These are phyloP conservation scores for Botia kubotai DNA, from an alignment of 2,797 vertebrate genomes.

Conservation along the genomic window DNA sequence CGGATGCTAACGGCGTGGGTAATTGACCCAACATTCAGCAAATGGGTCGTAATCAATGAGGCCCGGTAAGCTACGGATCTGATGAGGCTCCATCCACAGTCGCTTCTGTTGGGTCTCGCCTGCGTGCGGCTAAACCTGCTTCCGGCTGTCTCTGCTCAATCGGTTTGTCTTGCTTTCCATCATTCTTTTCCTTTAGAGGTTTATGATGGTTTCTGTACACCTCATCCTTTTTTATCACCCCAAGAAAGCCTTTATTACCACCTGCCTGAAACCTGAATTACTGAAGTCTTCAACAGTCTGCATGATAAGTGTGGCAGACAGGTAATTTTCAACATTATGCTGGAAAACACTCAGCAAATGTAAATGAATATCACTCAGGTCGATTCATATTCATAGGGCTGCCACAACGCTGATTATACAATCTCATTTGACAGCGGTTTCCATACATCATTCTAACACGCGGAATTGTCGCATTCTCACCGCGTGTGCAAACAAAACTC, in stretches of 20 bases:
- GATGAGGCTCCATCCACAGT: slow-evolving; percentile 28
- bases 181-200: slow-evolving; percentile 2
- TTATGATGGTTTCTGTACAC: not conserved
- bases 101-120: slow-evolving; percentile 26
- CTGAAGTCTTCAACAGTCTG: slow-evolving; percentile 37
- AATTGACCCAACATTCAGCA: slow-evolving; percentile 55
- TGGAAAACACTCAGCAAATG: slow-evolving; percentile 41
- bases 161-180: slow-evolving; percentile 6
- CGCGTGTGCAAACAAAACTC: slow-evolving; percentile 12
- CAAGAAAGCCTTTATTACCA: slow-evolving; percentile 20
- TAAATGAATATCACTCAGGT: slow-evolving; percentile 49
- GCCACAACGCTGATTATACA: slow-evolving; percentile 32
- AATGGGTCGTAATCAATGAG: slow-evolving; percentile 50
- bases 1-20: slow-evolving; percentile 38
- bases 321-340: slow-evolving; percentile 47
- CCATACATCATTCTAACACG: slow-evolving; percentile 35
- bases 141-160: slow-evolving; percentile 15
- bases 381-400: slow-evolving; percentile 53
- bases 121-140: slow-evolving; percentile 29
- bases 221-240: slow-evolving; percentile 1
- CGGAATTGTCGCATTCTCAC: slow-evolving; percentile 43
- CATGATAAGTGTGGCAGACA: slow-evolving; percentile 40
- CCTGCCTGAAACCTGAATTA: slow-evolving; percentile 37
- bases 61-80: slow-evolving; percentile 50
- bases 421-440: slow-evolving; percentile 39